Base-by-base conservation (phyloP, 2,888 invertebrate genomes). In the Tipula helvola region DNA sequence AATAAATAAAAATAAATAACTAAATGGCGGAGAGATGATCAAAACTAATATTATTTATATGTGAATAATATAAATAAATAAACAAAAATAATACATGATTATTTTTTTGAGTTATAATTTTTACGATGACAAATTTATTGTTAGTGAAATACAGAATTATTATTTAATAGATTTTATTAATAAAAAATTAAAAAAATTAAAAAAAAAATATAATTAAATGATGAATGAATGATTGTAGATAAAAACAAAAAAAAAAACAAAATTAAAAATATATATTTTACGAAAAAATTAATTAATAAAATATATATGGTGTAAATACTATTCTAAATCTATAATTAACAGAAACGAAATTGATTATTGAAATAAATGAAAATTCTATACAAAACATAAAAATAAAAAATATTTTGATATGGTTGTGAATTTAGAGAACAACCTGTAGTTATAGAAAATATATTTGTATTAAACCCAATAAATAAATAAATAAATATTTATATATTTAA, bases 321-420 rank as follows among this genome's bases (percentile, higher is more conserved):
- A 84, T 84, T 39, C 39, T 84, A 84, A 84, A n/a, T 39, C 36
- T 39, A 84, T 84, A 84, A 16, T 36, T 39, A 84, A 84, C 36
- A 39, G n/a, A 84, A 84, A 84, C 36, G 41, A 84, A 85, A 85
- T 42, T 41, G 44, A 85, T 42, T 42, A 85, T 41, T 84, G 84
- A 84, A 84, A 84, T 83, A 28, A 71, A 71, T 28, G 28, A 71
- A 71, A 71, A 84, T 8, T 36, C 36, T 39, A 39, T 39, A 84
- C 84, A 41, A 39, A 84, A 84, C 39, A 42, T 85, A 44, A 84
- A 86, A 39, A 52, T 36, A 57, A 86, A 47, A 39, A 44, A 52
- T 86, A 39, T 52, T 52, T 86, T 52, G 86, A 86, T 86, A 86
- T 86, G 86, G 86, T 86, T 86, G 86, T 86, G 57, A 86, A 36